Evolutionary conservation across 2,113 vertebrate genomes (phyloP).

Genomic region (Chauna torquata): DNA sequence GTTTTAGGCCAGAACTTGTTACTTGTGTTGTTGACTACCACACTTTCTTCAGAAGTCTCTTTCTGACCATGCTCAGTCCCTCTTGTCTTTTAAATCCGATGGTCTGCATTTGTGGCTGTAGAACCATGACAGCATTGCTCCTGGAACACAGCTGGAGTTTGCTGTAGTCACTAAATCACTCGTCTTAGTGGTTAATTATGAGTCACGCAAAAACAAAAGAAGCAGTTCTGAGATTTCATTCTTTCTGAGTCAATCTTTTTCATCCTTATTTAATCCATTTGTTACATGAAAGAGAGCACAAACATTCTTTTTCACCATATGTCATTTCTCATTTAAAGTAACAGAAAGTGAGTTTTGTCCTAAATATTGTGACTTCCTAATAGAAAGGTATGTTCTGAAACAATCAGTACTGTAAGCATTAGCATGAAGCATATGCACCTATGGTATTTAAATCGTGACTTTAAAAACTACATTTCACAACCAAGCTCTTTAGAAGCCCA

Average conservation of each 20-base stretch:
- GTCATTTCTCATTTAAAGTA: constrained; percentile 7
- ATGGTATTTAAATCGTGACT: not conserved
- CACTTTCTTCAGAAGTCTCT: not conserved
- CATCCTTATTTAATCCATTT: constrained; percentile 4
- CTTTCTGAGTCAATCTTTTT: constrained; percentile 5
- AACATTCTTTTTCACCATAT: not conserved
- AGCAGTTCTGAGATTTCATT: not conserved
- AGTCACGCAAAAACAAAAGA: not conserved
- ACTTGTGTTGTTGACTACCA: not conserved
- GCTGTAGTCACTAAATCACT: not conserved
- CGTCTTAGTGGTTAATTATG: not conserved
- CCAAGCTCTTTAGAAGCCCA: not conserved
- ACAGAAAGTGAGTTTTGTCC: not conserved
- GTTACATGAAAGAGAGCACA: not conserved
- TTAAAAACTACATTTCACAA: not conserved
- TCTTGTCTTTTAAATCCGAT: not conserved
- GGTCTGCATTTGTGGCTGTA: not conserved
- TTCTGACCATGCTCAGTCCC: not conserved
- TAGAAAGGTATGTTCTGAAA: constrained; percentile 11
- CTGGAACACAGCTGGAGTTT: not conserved
- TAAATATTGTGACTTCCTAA: not conserved
- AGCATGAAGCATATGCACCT: not conserved
- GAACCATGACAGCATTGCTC: not conserved
- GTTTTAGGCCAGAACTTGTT: not conserved
- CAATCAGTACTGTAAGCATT: not conserved